These are phyloP conservation scores for Mylabris sibirica DNA, from an alignment of 2,888 invertebrate genomes.

Conservation along the genomic window DNA sequence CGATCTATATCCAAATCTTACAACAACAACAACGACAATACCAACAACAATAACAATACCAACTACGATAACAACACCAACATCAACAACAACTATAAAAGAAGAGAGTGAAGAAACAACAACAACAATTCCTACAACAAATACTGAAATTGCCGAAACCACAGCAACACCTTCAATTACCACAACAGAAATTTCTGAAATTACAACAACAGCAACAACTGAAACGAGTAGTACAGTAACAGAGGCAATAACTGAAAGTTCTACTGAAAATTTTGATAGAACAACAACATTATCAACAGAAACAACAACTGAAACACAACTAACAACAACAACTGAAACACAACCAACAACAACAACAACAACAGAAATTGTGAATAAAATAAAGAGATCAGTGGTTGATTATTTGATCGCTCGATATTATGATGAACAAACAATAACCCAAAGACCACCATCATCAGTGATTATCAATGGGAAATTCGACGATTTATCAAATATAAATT, in stretches of 20 bases:
- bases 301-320: no score
- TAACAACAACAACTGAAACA: conserved; percentile 18
- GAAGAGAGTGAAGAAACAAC: conserved; percentile 19
- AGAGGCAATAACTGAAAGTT: conserved; percentile 21
- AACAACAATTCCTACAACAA: background rate
- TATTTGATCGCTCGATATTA: conserved; percentile 57
- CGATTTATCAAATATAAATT: conserved; percentile 64
- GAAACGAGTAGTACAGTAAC: conserved; percentile 39
- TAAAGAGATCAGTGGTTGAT: conserved; percentile 54
- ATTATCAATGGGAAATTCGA: conserved; percentile 62
- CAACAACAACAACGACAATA: conserved; percentile 30
- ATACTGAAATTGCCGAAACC: background rate
- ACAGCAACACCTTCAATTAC: conserved; percentile 22
- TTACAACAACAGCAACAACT: conserved; percentile 27
- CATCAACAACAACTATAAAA: conserved; percentile 8
- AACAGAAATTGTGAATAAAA: conserved; percentile 25
- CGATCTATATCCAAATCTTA: conserved; percentile 49
- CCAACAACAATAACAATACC: conserved; percentile 25
- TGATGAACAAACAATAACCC: conserved; percentile 43
- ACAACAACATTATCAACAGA: conserved; percentile 19
- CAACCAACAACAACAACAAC: conserved; percentile 17
- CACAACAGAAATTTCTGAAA: conserved; percentile 42
- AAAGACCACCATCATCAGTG: conserved; percentile 48
- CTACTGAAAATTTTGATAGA: conserved; percentile 18
- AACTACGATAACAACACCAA: conserved; percentile 18